Conservation (phyloP, 2,888 invertebrate genomes). For the Torymus tubicola region DNA sequence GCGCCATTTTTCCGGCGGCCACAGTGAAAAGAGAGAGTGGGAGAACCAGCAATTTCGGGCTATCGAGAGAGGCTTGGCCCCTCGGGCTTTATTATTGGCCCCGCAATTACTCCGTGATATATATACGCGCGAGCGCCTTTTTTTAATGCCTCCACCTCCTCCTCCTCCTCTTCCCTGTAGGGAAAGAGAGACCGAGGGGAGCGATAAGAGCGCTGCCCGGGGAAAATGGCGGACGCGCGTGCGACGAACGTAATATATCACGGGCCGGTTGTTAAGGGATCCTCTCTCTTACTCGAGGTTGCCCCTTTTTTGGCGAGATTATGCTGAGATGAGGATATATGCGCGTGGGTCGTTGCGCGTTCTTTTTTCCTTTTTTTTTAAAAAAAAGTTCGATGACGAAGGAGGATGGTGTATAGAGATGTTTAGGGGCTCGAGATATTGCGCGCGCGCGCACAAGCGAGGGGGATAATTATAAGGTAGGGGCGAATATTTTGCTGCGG, state of each 20-base stretch:
- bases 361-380: not conserved
- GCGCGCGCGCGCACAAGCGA: not conserved
- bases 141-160: conserved; percentile 39
- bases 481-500: conserved; percentile 41
- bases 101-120: conserved; percentile 62
- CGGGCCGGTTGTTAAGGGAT: conserved; percentile 21
- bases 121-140: conserved; percentile 36
- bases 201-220: conserved; percentile 35
- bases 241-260: conserved; percentile 49
- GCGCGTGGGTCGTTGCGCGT: not conserved
- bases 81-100: conserved; percentile 76
- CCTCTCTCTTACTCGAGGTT: not conserved
- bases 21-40: conserved; percentile 63
- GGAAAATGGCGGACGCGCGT: conserved; percentile 18
- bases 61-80: conserved; percentile 73
- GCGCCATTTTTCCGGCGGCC: conserved; percentile 56
- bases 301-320: not conserved
- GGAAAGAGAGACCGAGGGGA: conserved; percentile 47
- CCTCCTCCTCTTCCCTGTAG: conserved; percentile 13
- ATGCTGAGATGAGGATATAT: not conserved
- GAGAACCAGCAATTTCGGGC: conserved; percentile 77
- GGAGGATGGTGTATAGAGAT: conserved; percentile 30
- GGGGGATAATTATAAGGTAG: conserved; percentile 43
- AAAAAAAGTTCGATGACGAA: not conserved
- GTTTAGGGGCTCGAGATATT: conserved; percentile 44